phyloP scores from a whole-genome alignment of 53 echinoderm and acorn worm genomes.

The Arbacia lixula region DNA sequence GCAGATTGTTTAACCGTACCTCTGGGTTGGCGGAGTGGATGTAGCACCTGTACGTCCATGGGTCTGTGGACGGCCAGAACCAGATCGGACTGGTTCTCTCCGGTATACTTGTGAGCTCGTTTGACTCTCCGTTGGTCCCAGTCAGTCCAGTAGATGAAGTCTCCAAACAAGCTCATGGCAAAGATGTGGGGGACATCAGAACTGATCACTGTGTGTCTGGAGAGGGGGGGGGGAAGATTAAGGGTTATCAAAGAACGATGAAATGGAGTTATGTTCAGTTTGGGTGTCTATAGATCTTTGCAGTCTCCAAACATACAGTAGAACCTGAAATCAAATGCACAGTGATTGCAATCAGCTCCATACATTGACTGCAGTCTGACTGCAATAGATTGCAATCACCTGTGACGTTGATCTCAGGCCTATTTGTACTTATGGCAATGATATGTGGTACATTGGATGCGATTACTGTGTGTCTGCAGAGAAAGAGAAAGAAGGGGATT shows the following conservation, averaged over 20 bases:
- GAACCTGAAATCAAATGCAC: too few species aligned
- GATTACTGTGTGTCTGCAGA: too few species aligned
- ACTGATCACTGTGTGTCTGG: conserved; percentile 70
- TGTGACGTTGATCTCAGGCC: too few species aligned
- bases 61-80: conserved; percentile 71
- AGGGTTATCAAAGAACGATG: neutral
- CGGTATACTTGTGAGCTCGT: conserved; percentile 84
- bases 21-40: conserved; percentile 80
- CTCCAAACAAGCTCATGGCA: conserved; percentile 86
- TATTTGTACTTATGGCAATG: too few species aligned
- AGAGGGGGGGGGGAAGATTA: too few species aligned
- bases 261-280: neutral
- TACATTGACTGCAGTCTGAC: too few species aligned
- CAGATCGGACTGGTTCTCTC: conserved; percentile 42
- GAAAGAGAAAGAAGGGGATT: too few species aligned
- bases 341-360: too few species aligned
- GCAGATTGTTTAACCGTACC: conserved; percentile 52
- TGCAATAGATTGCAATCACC: too few species aligned
- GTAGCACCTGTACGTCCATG: conserved; percentile 89
- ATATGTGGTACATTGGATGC: too few species aligned
- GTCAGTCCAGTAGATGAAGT: conserved; percentile 85
- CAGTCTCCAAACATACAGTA: too few species aligned
- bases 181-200: conserved; percentile 83
- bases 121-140: conserved; percentile 82
- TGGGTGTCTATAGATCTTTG: too few species aligned